Evolutionary conservation across 2,113 vertebrate species (phyloP).

Genomic region (Camelus bactrianus): DNA sequence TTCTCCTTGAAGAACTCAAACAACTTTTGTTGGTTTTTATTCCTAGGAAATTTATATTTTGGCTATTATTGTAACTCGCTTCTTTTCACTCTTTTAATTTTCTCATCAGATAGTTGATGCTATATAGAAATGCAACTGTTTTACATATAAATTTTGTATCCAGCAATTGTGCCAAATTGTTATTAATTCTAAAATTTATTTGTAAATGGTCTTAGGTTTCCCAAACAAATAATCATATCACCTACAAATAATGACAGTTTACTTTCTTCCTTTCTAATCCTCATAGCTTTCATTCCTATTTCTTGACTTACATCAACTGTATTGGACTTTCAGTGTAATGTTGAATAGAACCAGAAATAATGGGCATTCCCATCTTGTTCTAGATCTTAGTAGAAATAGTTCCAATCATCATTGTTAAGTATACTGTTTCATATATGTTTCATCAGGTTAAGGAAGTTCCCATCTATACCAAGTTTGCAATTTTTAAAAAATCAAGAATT

Average conservation of each 20-base stretch:
- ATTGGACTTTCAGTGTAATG: not conserved
- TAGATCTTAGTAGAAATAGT: not conserved
- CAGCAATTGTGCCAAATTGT: not conserved
- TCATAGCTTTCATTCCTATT: not conserved
- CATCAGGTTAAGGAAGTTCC: not conserved
- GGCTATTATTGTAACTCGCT: not conserved
- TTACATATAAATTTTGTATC: conserved; percentile 18
- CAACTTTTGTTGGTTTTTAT: conserved; percentile 1
- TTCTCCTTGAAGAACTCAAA: conserved; percentile 1
- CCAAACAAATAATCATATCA: not conserved
- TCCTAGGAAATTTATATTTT: conserved; percentile 8
- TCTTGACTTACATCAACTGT: not conserved
- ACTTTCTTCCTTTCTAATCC: not conserved
- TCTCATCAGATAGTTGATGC: not conserved
- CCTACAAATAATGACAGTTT: not conserved
- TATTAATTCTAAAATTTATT: conserved; percentile 9
- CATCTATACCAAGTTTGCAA: not conserved
- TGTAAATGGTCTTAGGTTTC: not conserved
- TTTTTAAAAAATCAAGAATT: not conserved
- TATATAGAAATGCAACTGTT: not conserved
- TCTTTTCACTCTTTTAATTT: not conserved
- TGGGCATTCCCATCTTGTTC: not conserved
- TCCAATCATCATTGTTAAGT: not conserved
- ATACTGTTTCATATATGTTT: not conserved
- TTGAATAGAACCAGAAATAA: not conserved